phyloP scores from a whole-genome alignment of 2,888 invertebrate species.

The Litoditis marina region DNA sequence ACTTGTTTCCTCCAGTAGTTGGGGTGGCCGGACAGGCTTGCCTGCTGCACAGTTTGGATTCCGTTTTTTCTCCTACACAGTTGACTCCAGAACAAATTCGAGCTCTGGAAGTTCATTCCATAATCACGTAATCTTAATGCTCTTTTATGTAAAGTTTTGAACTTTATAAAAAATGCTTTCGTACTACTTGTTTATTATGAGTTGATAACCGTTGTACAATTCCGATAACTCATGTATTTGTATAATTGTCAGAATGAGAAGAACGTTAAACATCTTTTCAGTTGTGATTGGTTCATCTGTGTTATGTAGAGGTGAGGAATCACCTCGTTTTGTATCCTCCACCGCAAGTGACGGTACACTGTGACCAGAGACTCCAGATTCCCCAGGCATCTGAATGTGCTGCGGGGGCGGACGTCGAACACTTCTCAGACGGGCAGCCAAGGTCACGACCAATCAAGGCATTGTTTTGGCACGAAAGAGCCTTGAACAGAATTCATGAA shows the following conservation, averaged over 20 bases:
- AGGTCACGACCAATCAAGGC: conserved; percentile 52
- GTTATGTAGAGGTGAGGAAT: too few species aligned
- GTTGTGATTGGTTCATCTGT: too few species aligned
- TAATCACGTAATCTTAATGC: conserved; percentile 4
- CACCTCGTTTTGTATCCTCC: conserved; percentile 47
- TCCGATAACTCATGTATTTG: too few species aligned
- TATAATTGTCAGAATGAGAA: too few species aligned
- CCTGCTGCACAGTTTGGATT: conserved; percentile 45
- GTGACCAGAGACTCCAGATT: conserved; percentile 52
- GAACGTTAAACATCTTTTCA: too few species aligned
- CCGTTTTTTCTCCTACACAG: conserved; percentile 50
- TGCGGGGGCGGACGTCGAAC: conserved; percentile 27
- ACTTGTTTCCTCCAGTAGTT: conserved; percentile 16
- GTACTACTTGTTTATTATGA: too few species aligned
- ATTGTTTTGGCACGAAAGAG: conserved; percentile 50
- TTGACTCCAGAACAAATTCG: conserved; percentile 48
- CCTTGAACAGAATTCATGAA: conserved; percentile 26
- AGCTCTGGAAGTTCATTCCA: conserved; percentile 17
- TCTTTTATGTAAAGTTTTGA: too few species aligned
- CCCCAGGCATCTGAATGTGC: conserved; percentile 42
- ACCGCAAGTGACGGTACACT: conserved; percentile 55
- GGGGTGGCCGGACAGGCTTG: conserved; percentile 42
- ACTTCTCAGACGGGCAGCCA: conserved; percentile 47
- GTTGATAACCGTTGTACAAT: too few species aligned
- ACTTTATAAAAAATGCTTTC: too few species aligned